These are phyloP conservation scores for Epicauta chinensis DNA, from an alignment of 1,140 invertebrate species.

Conservation along the genomic window DNA sequence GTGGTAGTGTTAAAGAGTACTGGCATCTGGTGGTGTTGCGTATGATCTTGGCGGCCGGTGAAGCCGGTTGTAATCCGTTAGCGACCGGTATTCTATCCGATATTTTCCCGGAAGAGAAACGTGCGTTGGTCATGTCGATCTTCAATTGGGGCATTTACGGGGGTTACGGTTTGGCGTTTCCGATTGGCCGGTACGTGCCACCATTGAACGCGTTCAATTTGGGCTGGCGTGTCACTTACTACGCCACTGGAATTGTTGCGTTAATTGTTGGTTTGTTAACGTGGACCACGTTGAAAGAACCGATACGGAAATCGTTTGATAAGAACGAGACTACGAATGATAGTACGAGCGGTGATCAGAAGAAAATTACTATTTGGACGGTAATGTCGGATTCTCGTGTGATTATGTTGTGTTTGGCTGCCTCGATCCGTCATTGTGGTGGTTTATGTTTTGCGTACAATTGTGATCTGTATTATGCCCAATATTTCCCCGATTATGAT, in stretches of 20 bases:
- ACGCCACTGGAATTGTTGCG: slow-evolving; percentile 74
- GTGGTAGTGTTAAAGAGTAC: slow-evolving; percentile 76
- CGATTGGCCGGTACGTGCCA: slow-evolving; percentile 82
- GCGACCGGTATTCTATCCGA: slow-evolving; percentile 82
- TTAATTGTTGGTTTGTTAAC: slow-evolving; percentile 68
- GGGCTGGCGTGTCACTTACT: slow-evolving; percentile 86
- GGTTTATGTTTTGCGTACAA: slow-evolving; percentile 88
- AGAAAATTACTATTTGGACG: slow-evolving; percentile 59
- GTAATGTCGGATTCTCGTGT: slow-evolving; percentile 71
- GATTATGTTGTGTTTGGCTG: slow-evolving; percentile 75
- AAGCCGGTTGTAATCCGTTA: slow-evolving; percentile 85
- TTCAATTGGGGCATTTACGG: slow-evolving; percentile 97
- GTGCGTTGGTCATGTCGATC: slow-evolving; percentile 83
- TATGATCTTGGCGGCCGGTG: slow-evolving; percentile 81
- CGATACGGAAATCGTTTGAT: slow-evolving; percentile 63
- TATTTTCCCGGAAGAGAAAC: slow-evolving; percentile 72
- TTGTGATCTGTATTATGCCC: slow-evolving; percentile 80
- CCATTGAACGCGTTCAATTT: slow-evolving; percentile 67
- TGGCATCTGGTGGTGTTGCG: slow-evolving; percentile 85
- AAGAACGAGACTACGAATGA: slow-evolving; percentile 44
- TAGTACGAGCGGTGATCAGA: slow-evolving; percentile 33
- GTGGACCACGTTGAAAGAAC: slow-evolving; percentile 71
- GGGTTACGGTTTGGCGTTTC: slow-evolving; percentile 88
- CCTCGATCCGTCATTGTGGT: slow-evolving; percentile 84
- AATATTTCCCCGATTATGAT: slow-evolving; percentile 81